Conservation (phyloP, 2,113 vertebrate genomes). For the Callithrix jacchus region DNA sequence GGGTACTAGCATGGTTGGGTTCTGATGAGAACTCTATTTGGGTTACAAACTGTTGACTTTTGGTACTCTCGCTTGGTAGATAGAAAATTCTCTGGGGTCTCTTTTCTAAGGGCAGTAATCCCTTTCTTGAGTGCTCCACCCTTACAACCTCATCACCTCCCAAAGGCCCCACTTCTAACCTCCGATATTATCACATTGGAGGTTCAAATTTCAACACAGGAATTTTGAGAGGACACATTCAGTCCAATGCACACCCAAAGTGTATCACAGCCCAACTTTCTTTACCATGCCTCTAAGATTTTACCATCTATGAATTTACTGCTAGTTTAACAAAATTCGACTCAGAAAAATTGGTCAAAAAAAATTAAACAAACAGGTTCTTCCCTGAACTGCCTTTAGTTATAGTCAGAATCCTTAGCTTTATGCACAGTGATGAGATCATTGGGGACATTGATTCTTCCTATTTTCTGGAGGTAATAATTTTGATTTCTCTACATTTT, state of each 20-base stretch:
- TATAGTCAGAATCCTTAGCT: background rate
- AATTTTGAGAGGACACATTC: background rate
- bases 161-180: background rate
- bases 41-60: background rate
- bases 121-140: background rate
- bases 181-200: background rate
- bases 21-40: background rate
- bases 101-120: background rate
- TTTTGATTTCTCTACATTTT: slow-evolving; percentile 36
- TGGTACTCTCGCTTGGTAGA: background rate
- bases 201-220: background rate
- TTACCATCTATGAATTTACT: background rate
- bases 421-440: background rate
- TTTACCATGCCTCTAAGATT: background rate
- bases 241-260: background rate
- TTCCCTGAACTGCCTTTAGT: background rate
- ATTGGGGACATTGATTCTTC: background rate
- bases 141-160: background rate
- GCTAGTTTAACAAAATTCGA: background rate
- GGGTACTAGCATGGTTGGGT: background rate
- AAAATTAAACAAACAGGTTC: background rate
- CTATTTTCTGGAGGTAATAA: background rate
- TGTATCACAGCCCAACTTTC: background rate
- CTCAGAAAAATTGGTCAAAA: background rate
- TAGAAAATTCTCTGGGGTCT: background rate